Evolutionary conservation across 2,888 invertebrate genomes (phyloP).

Genomic region (Subacronicta megacephala): DNA sequence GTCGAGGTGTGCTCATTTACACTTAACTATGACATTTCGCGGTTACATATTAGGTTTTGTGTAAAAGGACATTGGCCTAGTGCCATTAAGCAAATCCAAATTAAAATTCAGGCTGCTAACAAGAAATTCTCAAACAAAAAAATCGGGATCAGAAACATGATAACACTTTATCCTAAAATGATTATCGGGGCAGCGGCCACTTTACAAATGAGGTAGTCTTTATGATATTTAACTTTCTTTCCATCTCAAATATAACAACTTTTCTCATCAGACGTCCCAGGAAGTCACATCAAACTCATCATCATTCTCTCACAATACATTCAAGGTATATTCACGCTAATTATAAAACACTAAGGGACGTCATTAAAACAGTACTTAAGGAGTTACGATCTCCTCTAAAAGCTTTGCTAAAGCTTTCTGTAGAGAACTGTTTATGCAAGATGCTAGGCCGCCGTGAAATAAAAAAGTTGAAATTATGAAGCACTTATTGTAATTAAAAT

Average conservation of each 20-base stretch:
- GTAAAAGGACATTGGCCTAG: no score
- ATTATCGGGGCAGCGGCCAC: no score
- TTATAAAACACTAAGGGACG: conserved; percentile 71
- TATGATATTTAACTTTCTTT: no score
- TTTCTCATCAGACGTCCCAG: conserved; percentile 3
- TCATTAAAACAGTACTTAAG: conserved; percentile 76
- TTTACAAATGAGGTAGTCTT: no score
- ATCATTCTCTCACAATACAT: conserved; percentile 49
- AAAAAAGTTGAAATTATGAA: conserved; percentile 60
- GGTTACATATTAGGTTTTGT: no score
- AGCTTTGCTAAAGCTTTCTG: conserved; percentile 63
- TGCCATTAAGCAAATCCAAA: no score
- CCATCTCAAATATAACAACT: background rate
- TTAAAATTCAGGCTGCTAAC: no score
- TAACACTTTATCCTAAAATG: no score
- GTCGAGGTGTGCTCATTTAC: no score
- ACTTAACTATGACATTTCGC: no score
- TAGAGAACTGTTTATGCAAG: conserved; percentile 58
- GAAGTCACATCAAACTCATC: conserved; percentile 15
- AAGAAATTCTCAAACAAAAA: no score
- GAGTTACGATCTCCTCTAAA: conserved; percentile 73
- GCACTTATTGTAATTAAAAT: conserved; percentile 58
- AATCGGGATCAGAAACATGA: no score
- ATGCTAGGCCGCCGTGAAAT: conserved; percentile 52
- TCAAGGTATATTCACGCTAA: conserved; percentile 65